These are phyloP conservation scores for Nephrotoma appendiculata DNA, from an alignment of 2,888 invertebrate genomes.

Conservation along the genomic window DNA sequence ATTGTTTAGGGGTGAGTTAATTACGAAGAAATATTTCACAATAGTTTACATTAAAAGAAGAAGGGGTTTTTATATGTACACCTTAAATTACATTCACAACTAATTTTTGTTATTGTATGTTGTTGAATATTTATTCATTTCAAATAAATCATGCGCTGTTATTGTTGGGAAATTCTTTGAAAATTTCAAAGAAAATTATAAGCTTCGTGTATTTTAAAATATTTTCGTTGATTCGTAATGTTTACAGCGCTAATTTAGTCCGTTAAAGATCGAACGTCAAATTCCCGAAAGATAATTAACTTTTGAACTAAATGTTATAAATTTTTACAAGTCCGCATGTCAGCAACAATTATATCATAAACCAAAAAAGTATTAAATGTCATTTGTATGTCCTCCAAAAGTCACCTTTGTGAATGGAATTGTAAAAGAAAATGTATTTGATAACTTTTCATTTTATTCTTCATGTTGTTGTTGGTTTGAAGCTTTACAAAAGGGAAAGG, in stretches of 20 bases:
- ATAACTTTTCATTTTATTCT: background rate
- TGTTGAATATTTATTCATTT: background rate
- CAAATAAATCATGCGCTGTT: background rate
- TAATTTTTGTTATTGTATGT: background rate
- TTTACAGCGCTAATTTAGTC: background rate
- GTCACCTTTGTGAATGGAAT: background rate
- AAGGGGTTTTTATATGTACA: background rate
- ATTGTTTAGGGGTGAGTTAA: background rate
- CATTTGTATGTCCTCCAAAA: background rate
- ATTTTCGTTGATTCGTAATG: background rate
- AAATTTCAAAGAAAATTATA: background rate
- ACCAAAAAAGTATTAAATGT: background rate
- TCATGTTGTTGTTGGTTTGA: too few relatives aligned
- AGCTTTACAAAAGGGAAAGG: too few relatives aligned
- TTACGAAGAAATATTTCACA: background rate
- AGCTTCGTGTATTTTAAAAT: background rate
- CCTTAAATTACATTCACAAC: background rate
- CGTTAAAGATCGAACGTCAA: background rate
- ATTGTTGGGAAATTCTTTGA: background rate
- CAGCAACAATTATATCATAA: background rate
- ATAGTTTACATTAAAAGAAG: background rate
- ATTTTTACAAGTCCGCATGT: background rate
- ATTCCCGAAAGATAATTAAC: background rate
- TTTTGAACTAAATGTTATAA: background rate
- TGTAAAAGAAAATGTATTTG: background rate